Conservation (phyloP, 2,797 vertebrate species). For the Myoxocephalus aenaeus region DNA sequence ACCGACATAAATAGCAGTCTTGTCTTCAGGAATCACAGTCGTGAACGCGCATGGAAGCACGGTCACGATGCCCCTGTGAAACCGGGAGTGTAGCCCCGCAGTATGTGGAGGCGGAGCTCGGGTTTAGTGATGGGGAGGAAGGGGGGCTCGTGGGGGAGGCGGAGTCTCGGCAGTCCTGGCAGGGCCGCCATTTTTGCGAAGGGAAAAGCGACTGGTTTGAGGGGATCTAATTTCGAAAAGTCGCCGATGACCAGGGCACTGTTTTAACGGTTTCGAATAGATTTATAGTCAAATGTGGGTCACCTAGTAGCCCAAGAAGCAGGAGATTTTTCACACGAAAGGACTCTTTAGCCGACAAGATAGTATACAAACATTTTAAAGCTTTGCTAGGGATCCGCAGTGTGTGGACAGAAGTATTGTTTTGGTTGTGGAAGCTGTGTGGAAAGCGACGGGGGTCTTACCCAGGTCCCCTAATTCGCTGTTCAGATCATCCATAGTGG, state of each 20-base stretch:
- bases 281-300: slow-evolving; percentile 47
- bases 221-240: slow-evolving; percentile 88
- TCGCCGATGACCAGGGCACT: slow-evolving; percentile 80
- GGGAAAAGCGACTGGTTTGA: slow-evolving; percentile 92
- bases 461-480: slow-evolving; percentile 83
- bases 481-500: slow-evolving; percentile 85
- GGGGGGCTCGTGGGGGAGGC: slow-evolving; percentile 80
- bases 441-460: slow-evolving; percentile 84
- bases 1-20: slow-evolving; percentile 45
- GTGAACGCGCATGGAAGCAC: slow-evolving; percentile 68
- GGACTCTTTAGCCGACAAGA: slow-evolving; percentile 53
- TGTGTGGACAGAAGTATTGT: slow-evolving; percentile 91
- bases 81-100: slow-evolving; percentile 89
- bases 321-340: slow-evolving; percentile 41
- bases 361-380: slow-evolving; percentile 74
- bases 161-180: slow-evolving; percentile 86
- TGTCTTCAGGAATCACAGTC: slow-evolving; percentile 23
- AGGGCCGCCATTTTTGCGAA: slow-evolving; percentile 99
- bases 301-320: slow-evolving; percentile 32
- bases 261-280: slow-evolving; percentile 77
- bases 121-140: slow-evolving; percentile 70
- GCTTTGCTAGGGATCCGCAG: slow-evolving; percentile 88
- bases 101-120: slow-evolving; percentile 81
- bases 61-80: slow-evolving; percentile 90
- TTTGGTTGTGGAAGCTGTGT: slow-evolving; percentile 90